Evolutionary conservation across 2,888 invertebrate species (phyloP).

Genomic region (Diplazon laetatorius): DNA sequence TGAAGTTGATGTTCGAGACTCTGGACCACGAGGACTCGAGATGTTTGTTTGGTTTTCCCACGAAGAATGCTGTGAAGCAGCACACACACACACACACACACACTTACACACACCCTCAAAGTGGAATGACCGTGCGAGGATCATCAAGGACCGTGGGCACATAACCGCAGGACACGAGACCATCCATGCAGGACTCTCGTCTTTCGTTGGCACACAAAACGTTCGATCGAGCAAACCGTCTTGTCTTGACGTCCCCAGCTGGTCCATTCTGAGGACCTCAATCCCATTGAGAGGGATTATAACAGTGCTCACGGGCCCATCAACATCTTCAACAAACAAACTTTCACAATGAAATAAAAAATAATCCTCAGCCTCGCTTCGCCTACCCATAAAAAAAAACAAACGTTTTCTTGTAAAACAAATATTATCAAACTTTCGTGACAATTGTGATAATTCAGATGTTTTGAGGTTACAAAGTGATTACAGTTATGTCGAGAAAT

Average conservation of each 20-base stretch:
- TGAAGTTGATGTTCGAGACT: conserved; percentile 45
- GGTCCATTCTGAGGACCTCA: conserved; percentile 37
- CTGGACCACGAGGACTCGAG: conserved; percentile 67
- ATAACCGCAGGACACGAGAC: conserved; percentile 68
- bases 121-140: conserved; percentile 48
- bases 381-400: no score
- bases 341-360: no score
- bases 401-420: no score
- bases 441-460: no score
- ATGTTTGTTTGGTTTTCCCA: conserved; percentile 81
- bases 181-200: conserved; percentile 70
- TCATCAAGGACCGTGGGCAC: conserved; percentile 56
- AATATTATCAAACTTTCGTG: no score
- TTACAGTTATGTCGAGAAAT: no score
- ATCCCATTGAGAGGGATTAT: conserved; percentile 40
- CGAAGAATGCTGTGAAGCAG: conserved; percentile 77
- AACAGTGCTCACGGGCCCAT: conserved; percentile 24
- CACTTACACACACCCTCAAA: conserved; percentile 40
- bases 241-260: conserved; percentile 38
- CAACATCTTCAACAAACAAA: not conserved
- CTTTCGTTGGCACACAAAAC: conserved; percentile 49
- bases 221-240: conserved; percentile 44
- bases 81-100: conserved; percentile 45
- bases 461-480: no score
- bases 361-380: no score